phyloP scores from a whole-genome alignment of 1,140 invertebrate species.

The Drosophila ironensis region DNA sequence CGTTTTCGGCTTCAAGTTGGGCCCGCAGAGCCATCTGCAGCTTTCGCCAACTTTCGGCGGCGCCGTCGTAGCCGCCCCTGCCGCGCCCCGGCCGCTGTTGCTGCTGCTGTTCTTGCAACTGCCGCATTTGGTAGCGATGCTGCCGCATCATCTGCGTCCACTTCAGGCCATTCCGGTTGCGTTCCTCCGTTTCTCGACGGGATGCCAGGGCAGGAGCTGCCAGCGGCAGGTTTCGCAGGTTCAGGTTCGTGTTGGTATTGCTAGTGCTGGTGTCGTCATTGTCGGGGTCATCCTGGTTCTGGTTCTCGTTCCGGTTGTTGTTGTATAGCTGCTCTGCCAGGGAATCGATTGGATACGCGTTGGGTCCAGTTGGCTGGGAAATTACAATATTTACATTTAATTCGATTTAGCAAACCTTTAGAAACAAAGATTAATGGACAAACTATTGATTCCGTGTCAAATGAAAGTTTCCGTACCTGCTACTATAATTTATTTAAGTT shows the following conservation, averaged over 20 bases:
- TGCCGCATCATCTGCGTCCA: constrained; percentile 59
- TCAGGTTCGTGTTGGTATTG: constrained; percentile 13
- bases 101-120: constrained; percentile 41
- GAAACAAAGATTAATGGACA: no score
- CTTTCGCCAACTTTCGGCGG: constrained; percentile 67
- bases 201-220: background rate
- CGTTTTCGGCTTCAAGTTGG: constrained; percentile 35
- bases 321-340: constrained; percentile 51
- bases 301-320: constrained; percentile 29
- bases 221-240: constrained; percentile 19
- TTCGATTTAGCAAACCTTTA: no score
- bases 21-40: constrained; percentile 44
- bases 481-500: no score
- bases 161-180: constrained; percentile 35
- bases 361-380: constrained; percentile 16
- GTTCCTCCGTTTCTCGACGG: background rate
- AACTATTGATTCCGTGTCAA: no score
- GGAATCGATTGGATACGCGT: constrained; percentile 27
- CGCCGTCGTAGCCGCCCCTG: constrained; percentile 29
- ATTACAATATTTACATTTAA: background rate
- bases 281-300: constrained; percentile 22
- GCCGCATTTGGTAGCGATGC: constrained; percentile 43
- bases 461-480: no score
- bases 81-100: constrained; percentile 18
- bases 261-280: constrained; percentile 31